Evolutionary conservation across 2,797 vertebrate species (phyloP).

Genomic region (Myripristis murdjan): DNA sequence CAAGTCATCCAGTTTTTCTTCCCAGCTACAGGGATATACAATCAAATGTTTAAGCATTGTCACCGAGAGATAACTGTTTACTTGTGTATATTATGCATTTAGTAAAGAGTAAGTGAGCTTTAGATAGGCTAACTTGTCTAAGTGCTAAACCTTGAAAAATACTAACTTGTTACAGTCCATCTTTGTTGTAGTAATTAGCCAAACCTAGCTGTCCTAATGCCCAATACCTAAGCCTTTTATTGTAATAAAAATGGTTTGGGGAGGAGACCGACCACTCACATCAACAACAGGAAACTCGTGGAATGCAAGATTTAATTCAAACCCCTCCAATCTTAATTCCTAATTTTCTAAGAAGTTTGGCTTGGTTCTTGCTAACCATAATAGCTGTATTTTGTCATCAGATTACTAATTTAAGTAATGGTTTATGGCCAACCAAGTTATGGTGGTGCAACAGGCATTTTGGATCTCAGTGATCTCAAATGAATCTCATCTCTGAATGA

Average conservation of each 20-base stretch:
- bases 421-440: not conserved
- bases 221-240: not conserved
- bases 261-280: no score
- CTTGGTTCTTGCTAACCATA: not conserved
- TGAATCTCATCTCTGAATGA: no score
- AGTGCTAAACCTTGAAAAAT: not conserved
- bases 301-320: slow-evolving; percentile 16
- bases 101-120: not conserved
- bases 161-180: not conserved
- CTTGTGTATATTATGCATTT: not conserved
- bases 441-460: not conserved
- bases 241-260: no score
- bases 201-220: slow-evolving; percentile 6
- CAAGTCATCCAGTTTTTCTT: slow-evolving; percentile 13
- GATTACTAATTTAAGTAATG: not conserved
- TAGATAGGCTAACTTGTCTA: not conserved
- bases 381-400: not conserved
- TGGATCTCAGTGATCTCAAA: no score
- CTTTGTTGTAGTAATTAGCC: not conserved
- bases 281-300: slow-evolving; percentile 1
- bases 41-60: not conserved
- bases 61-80: not conserved
- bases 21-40: no score
- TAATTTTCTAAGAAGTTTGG: no score
- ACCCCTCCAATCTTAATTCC: slow-evolving; percentile 11